Evolutionary conservation across 2,888 invertebrate genomes (phyloP), one percentile per base, ranked within the genome.

Genomic region (Lissonota sp.): DNA sequence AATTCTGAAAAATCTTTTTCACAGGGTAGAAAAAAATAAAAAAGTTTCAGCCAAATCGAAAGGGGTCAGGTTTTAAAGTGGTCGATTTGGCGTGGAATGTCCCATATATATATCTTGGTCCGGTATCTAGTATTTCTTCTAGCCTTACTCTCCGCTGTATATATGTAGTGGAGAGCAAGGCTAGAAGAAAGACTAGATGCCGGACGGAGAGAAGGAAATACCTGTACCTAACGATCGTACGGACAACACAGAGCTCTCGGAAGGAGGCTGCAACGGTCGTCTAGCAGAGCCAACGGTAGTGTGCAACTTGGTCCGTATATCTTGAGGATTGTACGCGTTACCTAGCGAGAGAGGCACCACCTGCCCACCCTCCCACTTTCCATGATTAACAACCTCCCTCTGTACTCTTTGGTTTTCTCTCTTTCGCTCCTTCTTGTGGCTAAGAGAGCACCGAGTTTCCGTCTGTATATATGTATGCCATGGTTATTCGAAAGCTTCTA

Each of bases 291-390:
- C 78, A 62, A 67, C 78, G 72, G 69, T 40, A 72, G 72, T 77
- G 72, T 80, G 60, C 77, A 74, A 70, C 81, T 81, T 70, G 64
- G 70, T 81, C 76, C 81, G 81, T 81, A 78, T 78, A 81, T 81
- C 81, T 78, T 78, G 74, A 71, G 74, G 78, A 55, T 71, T 74
- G 81, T 62, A 66, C 67, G 60, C 70, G 81, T 74, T 81, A 80
- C 76, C 80, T 70, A 66, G 39, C 75, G 42, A 26, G 42, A 46
- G 63, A 69, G n/a, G 60, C 72, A 44, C 72, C 72, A 78, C 78
- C 78, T 78, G 72, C 70, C 78, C 78, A 71, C 64, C 78, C 64
- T 74, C 70, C 78, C 81, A 71, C 81, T 81, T 81, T 71, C 78
- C 74, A 74, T 81, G 81, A 81, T 81, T 78, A 81, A 81, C 78